Base-by-base conservation (phyloP, 2,113 vertebrate species). In the Butastur rufipennis region DNA sequence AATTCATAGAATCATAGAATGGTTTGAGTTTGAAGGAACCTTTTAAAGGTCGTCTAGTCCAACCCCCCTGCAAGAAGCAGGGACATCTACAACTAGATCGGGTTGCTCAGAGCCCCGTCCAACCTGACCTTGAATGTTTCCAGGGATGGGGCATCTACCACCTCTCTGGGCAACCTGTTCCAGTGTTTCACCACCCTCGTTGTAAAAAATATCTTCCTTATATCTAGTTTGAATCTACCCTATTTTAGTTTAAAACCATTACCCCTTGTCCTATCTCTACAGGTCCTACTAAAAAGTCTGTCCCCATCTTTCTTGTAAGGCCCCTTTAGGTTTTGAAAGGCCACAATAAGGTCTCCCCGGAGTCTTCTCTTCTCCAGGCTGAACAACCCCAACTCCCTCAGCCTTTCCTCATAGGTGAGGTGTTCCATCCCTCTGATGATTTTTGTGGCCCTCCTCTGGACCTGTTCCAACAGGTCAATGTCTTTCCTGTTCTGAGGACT, bases 331-430 rank as follows among this genome's bases (percentile, higher is more conserved):
- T 7, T 62, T 4, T 27, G 38, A 5, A 45, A 79, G 17, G 38
- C 32, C 2, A 2, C 55, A 52, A 1, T 26, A 62, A 70, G 45
- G 32, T 45, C 27, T 79, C 14, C 17, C 55, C 0, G 1, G 3
- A 62, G 17, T 22, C 53, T 77, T 50, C 23, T 27, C 48, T 85
- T 40, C 61, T 48, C n/a, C 52, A 58, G 50, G 18, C 42, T 75
- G 59, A 74, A 82, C 21, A 11, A 8, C 36, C 10, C 29, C 25
- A 67, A 13, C 36, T 36, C 53, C 11, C 63, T 32, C 53, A 52
- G 43, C 43, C 53, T 68, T 4, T 21, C 17, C 3, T 70, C 55
- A 17, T 1, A 52, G 55, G 13, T 36, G 53, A 87, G 31, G 36
- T 16, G 16, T 3, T 78, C 53, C 84, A 78, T 3, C 38, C 16